Conservation (phyloP, 1,140 invertebrate genomes). For the Drosophila lacteicornis region DNA sequence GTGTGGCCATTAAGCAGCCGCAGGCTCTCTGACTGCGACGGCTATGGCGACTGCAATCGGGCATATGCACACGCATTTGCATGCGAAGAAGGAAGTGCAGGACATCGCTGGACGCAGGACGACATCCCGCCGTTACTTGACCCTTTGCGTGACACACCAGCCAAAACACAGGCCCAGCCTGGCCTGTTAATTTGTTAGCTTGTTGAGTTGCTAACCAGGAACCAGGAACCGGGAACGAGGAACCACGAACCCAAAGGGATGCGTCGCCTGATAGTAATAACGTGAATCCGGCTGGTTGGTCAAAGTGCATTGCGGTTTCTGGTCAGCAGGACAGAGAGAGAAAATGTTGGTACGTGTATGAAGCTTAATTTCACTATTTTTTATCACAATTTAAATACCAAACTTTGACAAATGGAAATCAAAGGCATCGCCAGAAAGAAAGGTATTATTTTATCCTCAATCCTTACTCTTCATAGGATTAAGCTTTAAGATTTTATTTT, state of each 20-base stretch:
- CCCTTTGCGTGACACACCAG: conserved; percentile 68
- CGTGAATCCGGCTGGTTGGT: conserved; percentile 51
- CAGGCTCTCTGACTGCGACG: conserved; percentile 54
- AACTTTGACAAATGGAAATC: too few species aligned
- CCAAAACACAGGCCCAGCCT: conserved; percentile 39
- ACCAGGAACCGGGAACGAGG: conserved; percentile 11
- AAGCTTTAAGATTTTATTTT: not conserved
- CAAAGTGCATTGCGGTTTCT: conserved; percentile 81
- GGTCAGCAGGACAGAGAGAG: conserved; percentile 7
- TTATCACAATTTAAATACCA: not conserved
- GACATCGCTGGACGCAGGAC: conserved; percentile 24
- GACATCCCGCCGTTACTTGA: conserved; percentile 34
- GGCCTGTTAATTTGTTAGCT: conserved; percentile 83
- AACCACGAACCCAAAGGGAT: conserved; percentile 18
- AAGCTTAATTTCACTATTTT: too few species aligned
- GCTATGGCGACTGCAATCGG: conserved; percentile 60
- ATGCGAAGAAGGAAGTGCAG: conserved; percentile 46
- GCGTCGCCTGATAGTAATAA: conserved; percentile 48
- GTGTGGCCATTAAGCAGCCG: conserved; percentile 84
- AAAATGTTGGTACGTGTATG: not conserved
- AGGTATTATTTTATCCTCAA: not conserved
- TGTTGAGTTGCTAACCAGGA: conserved; percentile 74
- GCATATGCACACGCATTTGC: conserved; percentile 62
- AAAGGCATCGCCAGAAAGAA: not conserved
- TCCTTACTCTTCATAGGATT: too few species aligned